phyloP scores from a whole-genome alignment of 2,888 invertebrate species.

The Drosophila atripex region DNA sequence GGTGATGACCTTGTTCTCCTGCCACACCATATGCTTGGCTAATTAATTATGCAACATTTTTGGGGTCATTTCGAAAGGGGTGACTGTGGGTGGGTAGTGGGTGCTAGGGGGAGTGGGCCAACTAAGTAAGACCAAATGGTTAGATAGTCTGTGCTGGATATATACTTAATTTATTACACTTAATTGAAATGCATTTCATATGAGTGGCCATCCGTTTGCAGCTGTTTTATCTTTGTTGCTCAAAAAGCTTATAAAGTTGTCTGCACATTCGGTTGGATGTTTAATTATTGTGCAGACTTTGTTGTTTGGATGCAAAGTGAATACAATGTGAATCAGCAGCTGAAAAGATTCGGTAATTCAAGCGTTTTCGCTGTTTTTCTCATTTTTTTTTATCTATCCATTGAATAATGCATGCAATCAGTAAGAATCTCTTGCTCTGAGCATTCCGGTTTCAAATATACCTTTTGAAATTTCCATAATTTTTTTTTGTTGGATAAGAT shows the following conservation, averaged over 20 bases:
- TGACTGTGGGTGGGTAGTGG: neutral
- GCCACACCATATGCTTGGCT: constrained; percentile 21
- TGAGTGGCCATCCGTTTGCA: constrained; percentile 23
- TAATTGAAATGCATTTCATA: constrained; percentile 59
- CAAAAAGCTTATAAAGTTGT: constrained; percentile 45
- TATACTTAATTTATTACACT: constrained; percentile 58
- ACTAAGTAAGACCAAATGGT: constrained; percentile 11
- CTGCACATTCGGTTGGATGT: constrained; percentile 23
- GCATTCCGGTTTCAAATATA: constrained; percentile 6
- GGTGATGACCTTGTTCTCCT: constrained; percentile 29
- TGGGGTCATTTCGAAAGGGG: constrained; percentile 3
- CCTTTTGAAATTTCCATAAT: neutral
- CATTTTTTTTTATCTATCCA: neutral
- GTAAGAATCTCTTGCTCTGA: neutral
- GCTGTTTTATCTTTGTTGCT: constrained; percentile 31
- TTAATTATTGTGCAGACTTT: constrained; percentile 11
- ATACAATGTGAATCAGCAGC: neutral
- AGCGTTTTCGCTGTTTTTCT: neutral
- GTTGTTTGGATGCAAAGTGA: constrained; percentile 11
- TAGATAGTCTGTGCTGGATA: constrained; percentile 17
- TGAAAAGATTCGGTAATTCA: neutral
- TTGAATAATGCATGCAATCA: constrained; percentile 10
- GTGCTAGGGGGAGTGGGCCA: constrained; percentile 1
- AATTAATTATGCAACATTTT: constrained; percentile 54
- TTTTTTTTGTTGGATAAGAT: constrained; percentile 1